Percentiles rank a stretch among this genome's conserved stretches.
Evolutionary conservation across 2,113 vertebrate genomes (phyloP).

Genomic region (Phalacrocorax brasilianus): DNA sequence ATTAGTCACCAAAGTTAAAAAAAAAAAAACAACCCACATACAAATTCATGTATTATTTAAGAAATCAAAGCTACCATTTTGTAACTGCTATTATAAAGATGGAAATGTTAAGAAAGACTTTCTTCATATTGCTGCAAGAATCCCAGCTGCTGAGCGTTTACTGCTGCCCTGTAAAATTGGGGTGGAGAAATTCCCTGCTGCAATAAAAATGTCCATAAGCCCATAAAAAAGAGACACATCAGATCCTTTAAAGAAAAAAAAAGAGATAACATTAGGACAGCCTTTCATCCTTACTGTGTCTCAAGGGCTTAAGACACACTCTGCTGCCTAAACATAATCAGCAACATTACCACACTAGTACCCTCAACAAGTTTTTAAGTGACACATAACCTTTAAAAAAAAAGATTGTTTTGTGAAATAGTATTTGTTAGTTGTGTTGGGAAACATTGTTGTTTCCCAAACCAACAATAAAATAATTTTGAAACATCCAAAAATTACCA

Average conservation of each 20-base stretch:
- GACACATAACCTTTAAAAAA: neutral
- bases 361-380: neutral
- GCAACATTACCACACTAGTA: neutral
- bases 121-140: conserved; percentile 25
- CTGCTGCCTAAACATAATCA: neutral
- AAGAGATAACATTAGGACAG: neutral
- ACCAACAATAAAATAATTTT: neutral
- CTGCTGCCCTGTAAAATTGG: neutral
- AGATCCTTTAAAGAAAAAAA: neutral
- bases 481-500: neutral
- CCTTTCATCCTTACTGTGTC: neutral
- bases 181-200: conserved; percentile 21
- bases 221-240: conserved; percentile 6
- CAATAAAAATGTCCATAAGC: conserved; percentile 32
- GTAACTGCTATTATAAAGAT: neutral
- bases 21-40: neutral
- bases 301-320: neutral
- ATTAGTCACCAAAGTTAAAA: neutral
- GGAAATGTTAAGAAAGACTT: conserved; percentile 18
- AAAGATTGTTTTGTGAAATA: neutral
- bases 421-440: neutral
- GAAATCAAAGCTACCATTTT: neutral
- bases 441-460: neutral
- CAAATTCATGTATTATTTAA: neutral
- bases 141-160: conserved; percentile 27